Base-by-base conservation (phyloP, 37 sponge, comb jelly and placozoan species). In the Lycopodina hypogea region DNA sequence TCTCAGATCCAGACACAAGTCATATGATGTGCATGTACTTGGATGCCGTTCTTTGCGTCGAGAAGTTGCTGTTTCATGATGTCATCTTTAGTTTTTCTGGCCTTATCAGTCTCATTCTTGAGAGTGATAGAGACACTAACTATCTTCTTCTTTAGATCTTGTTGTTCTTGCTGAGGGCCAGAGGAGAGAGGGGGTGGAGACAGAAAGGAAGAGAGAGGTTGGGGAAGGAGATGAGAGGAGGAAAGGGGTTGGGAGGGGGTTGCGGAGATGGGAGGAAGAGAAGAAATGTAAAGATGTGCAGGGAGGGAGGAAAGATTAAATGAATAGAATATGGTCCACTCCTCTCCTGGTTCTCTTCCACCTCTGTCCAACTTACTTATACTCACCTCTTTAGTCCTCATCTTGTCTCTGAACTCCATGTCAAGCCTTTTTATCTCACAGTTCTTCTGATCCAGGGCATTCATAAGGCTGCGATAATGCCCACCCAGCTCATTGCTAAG, bases 51-150 rank as follows among this genome's bases (percentile, higher is more conserved):
- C 68, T 66, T 67, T 11, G 35, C 36, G 9, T 29, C 33, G n/a
- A 28, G 26, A 11, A 12, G 26, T 21, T 21, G 21, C 23, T 69
- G 55, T 34, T 56, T 67, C 18, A 11, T 48, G 48, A 32, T 42
- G n/a, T 78, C 81, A 37, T n/a, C 69, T 51, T 32, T 55, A 42
- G 8, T 9, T 32, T 62, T 36, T 38, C 61, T 72, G 39, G 17
- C 83, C 88, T 87, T 90, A 32, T 86, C 84, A 0, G 91, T 82
- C 76, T 93, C 94, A 91, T 90, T 93, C 77, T 93, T 93, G 51
- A 90, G 59, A 15, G 88, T 42, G 59, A 93, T 87, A 60, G 94
- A 87, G 28, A 93, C 39, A 6, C 60, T 30, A 0, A 91, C 88
- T 48, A 93, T 73, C 63, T 90, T 69, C 74, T 90, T 71, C 69